phyloP scores from a whole-genome alignment of 1,140 invertebrate genomes.

The Choristoneura fumiferana region DNA sequence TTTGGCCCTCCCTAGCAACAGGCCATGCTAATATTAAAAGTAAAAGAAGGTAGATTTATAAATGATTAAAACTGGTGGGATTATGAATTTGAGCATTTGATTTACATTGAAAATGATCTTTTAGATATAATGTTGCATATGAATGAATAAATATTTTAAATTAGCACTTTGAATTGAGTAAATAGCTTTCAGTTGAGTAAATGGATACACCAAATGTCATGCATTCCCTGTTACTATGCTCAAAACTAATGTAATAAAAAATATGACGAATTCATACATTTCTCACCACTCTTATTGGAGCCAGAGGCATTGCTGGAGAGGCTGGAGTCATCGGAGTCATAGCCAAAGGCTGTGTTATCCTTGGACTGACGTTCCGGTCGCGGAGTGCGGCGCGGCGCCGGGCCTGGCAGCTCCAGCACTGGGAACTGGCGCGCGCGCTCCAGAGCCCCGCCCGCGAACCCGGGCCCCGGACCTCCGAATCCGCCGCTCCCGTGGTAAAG shows the following conservation, averaged over 20 bases:
- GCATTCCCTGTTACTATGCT: too few species aligned
- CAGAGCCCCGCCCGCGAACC: constrained; percentile 49
- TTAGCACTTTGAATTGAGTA: too few species aligned
- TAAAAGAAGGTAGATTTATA: constrained; percentile 13
- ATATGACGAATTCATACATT: constrained; percentile 46
- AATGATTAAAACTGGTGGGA: too few species aligned
- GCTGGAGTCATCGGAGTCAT: constrained; percentile 75
- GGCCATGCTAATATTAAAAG: constrained; percentile 24
- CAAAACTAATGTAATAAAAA: too few species aligned
- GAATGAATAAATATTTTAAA: too few species aligned
- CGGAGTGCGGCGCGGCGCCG: constrained; percentile 48
- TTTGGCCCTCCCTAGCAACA: constrained; percentile 23
- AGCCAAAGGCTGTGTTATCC: constrained; percentile 62
- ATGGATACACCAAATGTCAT: too few species aligned
- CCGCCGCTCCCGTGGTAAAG: constrained; percentile 54
- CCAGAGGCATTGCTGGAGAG: constrained; percentile 72
- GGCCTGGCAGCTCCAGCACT: constrained; percentile 41
- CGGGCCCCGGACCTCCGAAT: constrained; percentile 41
- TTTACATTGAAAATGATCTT: too few species aligned
- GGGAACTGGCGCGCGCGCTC: constrained; percentile 5
- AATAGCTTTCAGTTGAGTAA: too few species aligned
- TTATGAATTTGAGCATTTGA: too few species aligned
- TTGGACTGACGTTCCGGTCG: constrained; percentile 42
- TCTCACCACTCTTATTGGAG: constrained; percentile 67
- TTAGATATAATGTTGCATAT: too few species aligned